phyloP scores from a whole-genome alignment of 92 coral and sea anemone species.

The Porites divaricata region DNA sequence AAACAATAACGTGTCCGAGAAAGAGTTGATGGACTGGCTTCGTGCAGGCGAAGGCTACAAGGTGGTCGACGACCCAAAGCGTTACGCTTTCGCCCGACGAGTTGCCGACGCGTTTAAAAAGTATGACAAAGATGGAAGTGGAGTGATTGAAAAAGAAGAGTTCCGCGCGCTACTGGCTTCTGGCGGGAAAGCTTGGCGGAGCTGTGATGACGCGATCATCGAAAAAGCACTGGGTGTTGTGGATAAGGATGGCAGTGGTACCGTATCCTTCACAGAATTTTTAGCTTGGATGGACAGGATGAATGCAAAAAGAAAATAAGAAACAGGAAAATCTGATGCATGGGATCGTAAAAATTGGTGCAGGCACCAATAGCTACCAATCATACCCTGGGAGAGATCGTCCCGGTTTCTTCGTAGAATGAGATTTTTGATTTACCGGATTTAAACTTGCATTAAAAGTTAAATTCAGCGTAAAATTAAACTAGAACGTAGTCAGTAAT shows the following conservation, averaged over 20 bases:
- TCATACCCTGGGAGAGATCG: too few relatives aligned
- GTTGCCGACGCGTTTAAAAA: slow-evolving; percentile 75
- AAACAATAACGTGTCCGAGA: slow-evolving; percentile 60
- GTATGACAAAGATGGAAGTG: slow-evolving; percentile 74
- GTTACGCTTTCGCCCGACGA: slow-evolving; percentile 69
- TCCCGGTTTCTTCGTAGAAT: too few relatives aligned
- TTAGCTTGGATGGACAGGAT: slow-evolving; percentile 79
- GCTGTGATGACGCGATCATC: slow-evolving; percentile 46
- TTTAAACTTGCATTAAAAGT: too few relatives aligned
- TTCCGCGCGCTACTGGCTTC: slow-evolving; percentile 69
- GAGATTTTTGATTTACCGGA: too few relatives aligned
- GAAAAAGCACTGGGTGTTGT: slow-evolving; percentile 57
- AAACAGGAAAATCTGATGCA: not conserved
- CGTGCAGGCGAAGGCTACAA: slow-evolving; percentile 70
- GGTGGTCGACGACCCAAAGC: slow-evolving; percentile 60
- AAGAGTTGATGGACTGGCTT: slow-evolving; percentile 77
- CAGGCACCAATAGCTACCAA: not conserved
- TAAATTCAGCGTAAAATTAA: too few relatives aligned
- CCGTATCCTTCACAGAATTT: slow-evolving; percentile 80
- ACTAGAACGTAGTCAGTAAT: too few relatives aligned
- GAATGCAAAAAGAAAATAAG: not conserved
- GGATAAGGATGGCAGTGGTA: slow-evolving; percentile 78
- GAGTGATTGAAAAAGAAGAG: slow-evolving; percentile 74
- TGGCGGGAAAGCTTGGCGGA: slow-evolving; percentile 29
- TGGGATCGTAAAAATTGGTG: not conserved